Conservation (phyloP, 2,888 invertebrate species). For the Acanthosepion lycidas region DNA sequence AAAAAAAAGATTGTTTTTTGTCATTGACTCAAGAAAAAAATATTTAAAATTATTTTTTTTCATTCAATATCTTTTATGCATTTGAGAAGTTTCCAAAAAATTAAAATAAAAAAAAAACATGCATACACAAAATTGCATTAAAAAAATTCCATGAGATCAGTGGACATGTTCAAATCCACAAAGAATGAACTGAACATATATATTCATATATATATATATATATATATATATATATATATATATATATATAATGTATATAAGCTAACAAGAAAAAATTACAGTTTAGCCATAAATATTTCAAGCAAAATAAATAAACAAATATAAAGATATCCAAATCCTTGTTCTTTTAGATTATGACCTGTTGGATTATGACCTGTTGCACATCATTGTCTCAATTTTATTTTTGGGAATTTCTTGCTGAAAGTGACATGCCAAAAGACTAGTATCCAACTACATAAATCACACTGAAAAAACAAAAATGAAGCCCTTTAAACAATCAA, state of each 20-base stretch:
- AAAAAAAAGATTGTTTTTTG: neutral
- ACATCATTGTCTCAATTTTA: neutral
- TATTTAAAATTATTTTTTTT: neutral
- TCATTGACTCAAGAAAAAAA: neutral
- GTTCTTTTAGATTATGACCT: neutral
- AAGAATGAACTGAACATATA: neutral
- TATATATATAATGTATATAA: neutral
- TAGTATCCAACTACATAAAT: neutral
- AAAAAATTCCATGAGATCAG: neutral
- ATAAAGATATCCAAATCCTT: neutral
- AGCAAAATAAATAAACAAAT: neutral
- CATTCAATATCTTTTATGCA: neutral
- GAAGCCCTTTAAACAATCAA: no score
- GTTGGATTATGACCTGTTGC: neutral
- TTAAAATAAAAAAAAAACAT: neutral
- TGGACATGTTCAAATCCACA: neutral
- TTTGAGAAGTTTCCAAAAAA: neutral
- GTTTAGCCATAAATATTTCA: neutral
- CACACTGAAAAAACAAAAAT: no score
- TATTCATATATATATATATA: neutral
- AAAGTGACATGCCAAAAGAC: neutral
- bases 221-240: conserved; percentile 11
- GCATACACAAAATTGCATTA: neutral
- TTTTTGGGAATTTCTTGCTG: no score
- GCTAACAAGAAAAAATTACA: neutral